Evolutionary conservation across 2,888 invertebrate species (phyloP).

Genomic region (Troides helena): DNA sequence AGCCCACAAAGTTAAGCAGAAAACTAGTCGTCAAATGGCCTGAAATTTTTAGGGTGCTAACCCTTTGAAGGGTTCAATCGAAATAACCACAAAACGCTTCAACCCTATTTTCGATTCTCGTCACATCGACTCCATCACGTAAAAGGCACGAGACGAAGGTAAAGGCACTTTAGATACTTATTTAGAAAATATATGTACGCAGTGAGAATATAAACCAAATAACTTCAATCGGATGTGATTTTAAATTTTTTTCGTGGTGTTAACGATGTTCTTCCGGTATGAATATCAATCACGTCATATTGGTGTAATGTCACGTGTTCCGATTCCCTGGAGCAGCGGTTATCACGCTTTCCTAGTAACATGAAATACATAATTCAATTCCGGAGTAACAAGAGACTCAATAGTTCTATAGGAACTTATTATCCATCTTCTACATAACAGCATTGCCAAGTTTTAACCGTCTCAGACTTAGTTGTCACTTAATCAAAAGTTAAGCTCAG

Average conservation of each 20-base stretch:
- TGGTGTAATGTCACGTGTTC: background rate
- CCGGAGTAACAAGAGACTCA: background rate
- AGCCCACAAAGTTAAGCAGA: slow-evolving; percentile 47
- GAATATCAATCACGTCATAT: background rate
- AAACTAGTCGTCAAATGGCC: slow-evolving; percentile 53
- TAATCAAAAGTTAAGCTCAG: no score
- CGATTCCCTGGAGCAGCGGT: background rate
- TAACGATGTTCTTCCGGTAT: background rate
- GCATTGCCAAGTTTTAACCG: no score
- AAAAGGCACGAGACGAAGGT: slow-evolving; percentile 52
- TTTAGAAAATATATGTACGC: slow-evolving; percentile 44
- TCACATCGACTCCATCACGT: slow-evolving; percentile 68
- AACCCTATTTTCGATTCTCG: slow-evolving; percentile 70
- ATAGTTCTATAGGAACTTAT: no score
- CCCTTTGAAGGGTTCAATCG: slow-evolving; percentile 70
- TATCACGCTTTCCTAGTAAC: background rate
- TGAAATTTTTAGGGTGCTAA: slow-evolving; percentile 63
- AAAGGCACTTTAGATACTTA: slow-evolving; percentile 53
- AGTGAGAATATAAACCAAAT: slow-evolving; percentile 33
- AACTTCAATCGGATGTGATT: slow-evolving; percentile 34
- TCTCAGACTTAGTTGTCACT: no score
- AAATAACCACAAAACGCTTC: slow-evolving; percentile 74
- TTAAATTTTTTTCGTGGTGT: slow-evolving; percentile 8
- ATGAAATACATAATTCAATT: background rate
- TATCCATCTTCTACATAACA: no score